Percentiles rank a stretch among this genome's conserved stretches.
phyloP scores from a whole-genome alignment of 2,797 vertebrate species.

The Perodicticus potto region DNA sequence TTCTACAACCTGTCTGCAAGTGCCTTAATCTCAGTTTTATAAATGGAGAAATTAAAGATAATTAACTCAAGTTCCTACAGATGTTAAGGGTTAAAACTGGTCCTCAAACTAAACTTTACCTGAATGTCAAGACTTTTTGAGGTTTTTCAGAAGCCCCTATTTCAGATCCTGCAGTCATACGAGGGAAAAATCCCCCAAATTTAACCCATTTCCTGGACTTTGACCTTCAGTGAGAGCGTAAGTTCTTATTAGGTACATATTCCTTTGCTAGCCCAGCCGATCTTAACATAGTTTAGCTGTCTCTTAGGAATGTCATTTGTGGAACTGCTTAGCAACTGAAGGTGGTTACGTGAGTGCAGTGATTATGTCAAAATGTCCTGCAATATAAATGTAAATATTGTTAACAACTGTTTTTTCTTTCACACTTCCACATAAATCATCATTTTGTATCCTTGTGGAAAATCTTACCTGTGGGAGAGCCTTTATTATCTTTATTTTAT shows the following conservation, averaged over 20 bases:
- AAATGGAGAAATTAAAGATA: neutral
- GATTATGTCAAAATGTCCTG: neutral
- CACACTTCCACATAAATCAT: neutral
- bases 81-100: neutral
- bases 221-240: neutral
- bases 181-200: neutral
- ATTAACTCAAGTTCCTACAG: neutral
- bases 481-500: conserved; percentile 1
- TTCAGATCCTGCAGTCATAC: neutral
- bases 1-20: neutral
- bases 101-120: neutral
- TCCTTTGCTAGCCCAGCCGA: neutral
- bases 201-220: neutral
- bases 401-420: neutral
- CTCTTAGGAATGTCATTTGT: neutral
- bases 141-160: neutral
- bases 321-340: neutral
- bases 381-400: neutral
- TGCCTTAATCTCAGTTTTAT: neutral
- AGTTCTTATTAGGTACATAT: neutral
- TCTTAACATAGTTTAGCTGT: neutral
- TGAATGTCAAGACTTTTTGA: neutral
- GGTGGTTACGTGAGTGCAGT: neutral
- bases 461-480: neutral
- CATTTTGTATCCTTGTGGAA: neutral